Evolutionary conservation across 2,113 vertebrate genomes (phyloP).

Genomic region (Saimiri boliviensis): DNA sequence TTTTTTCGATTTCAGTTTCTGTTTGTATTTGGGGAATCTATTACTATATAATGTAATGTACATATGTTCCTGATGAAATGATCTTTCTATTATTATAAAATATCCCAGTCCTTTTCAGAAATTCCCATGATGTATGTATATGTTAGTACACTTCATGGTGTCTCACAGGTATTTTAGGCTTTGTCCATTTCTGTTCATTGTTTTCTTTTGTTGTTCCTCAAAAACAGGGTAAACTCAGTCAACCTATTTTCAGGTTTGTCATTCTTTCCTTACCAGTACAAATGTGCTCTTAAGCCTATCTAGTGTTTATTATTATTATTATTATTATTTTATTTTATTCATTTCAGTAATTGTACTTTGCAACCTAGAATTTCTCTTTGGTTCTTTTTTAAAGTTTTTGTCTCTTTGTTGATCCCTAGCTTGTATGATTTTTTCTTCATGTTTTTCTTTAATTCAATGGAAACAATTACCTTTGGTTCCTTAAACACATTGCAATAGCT

Average conservation of each 20-base stretch:
- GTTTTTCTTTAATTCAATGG: neutral
- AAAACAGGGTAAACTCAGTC: neutral
- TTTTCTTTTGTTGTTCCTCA: neutral
- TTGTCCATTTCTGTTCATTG: neutral
- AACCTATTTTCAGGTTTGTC: neutral
- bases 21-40: neutral
- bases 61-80: neutral
- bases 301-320: no score
- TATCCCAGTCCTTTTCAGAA: neutral
- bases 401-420: neutral
- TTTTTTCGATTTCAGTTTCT: neutral
- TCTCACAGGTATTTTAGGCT: neutral
- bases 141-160: neutral
- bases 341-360: neutral
- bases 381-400: neutral
- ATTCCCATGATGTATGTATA: neutral
- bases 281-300: neutral
- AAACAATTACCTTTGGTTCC: neutral
- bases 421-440: neutral
- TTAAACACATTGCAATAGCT: neutral
- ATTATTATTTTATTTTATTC: no score
- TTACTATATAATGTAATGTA: neutral
- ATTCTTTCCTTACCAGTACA: neutral
- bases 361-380: neutral
- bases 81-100: neutral